phyloP scores from a whole-genome alignment of 2,888 invertebrate genomes.

The Brachyptera putata region DNA sequence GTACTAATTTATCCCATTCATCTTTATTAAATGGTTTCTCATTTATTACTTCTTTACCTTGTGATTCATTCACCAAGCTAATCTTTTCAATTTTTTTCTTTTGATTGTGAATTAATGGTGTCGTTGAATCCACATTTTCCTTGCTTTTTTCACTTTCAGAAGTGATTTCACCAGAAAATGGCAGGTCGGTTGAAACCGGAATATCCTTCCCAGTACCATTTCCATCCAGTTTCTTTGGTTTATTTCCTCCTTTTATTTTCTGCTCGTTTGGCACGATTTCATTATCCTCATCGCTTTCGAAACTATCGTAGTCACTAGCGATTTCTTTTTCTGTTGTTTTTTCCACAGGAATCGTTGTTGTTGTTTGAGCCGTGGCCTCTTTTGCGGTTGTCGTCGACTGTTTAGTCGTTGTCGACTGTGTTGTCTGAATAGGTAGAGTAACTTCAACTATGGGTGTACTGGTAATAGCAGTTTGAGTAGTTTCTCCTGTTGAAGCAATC shows the following conservation, averaged over 20 bases:
- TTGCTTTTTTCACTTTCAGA: conserved; percentile 1
- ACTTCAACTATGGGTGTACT: no score
- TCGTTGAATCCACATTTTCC: neutral
- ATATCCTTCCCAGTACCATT: neutral
- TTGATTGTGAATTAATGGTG: neutral
- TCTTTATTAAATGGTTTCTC: neutral
- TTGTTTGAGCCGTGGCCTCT: neutral
- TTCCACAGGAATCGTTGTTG: neutral
- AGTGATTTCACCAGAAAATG: neutral
- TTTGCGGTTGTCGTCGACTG: neutral
- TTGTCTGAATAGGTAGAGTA: no score
- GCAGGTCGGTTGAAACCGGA: no score
- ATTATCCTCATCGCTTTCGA: neutral
- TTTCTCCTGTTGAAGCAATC: neutral
- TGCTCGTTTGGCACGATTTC: neutral
- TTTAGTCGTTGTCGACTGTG: no score
- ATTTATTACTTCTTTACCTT: neutral
- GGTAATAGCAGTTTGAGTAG: no score
- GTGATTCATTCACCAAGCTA: neutral
- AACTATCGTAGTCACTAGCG: neutral
- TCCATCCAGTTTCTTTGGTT: neutral
- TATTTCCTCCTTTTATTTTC: neutral
- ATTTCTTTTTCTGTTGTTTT: no score
- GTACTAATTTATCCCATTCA: neutral
- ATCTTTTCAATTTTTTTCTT: neutral